A percentile compares a stretch with the other conserved stretches of the same genome.
These are phyloP conservation scores for Tapirus indicus DNA, from an alignment of 2,797 vertebrate species.

Conservation along the genomic window DNA sequence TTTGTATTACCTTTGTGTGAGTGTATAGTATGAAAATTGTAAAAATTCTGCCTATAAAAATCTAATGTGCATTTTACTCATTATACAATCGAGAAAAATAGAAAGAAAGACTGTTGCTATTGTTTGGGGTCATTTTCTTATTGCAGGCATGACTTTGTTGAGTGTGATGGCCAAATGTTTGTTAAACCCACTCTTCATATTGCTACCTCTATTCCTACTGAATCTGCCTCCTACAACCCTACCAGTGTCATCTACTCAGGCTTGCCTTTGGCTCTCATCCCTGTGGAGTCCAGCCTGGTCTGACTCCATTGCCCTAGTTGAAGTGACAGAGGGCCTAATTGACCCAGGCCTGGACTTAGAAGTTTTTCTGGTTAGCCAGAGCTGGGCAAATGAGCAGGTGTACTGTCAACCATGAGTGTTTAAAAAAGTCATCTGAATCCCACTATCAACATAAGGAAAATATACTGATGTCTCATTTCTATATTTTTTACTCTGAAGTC, in stretches of 20 bases:
- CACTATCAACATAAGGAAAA: constrained; percentile 12
- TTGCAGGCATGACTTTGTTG: not conserved
- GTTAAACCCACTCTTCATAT: not conserved
- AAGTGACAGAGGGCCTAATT: not conserved
- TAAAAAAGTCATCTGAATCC: not conserved
- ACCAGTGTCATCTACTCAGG: not conserved
- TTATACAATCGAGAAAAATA: not conserved
- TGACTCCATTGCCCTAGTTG: not conserved
- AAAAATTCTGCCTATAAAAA: not conserved
- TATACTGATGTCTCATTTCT: not conserved
- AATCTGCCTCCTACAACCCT: not conserved
- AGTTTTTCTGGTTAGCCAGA: not conserved
- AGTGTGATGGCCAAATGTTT: not conserved
- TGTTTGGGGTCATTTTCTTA: not conserved
- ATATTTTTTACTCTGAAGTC: constrained; percentile 43
- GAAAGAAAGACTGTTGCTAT: not conserved
- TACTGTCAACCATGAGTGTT: not conserved
- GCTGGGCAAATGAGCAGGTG: not conserved
- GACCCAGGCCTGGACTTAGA: not conserved
- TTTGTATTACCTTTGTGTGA: not conserved
- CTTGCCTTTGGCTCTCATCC: not conserved
- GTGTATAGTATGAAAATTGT: not conserved
- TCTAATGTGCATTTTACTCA: not conserved
- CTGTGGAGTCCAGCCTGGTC: not conserved
- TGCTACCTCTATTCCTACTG: not conserved